A percentile compares a stretch with the other conserved stretches of the same genome.
phyloP scores from a whole-genome alignment of 2,797 vertebrate species.

The Amniataba percoides region DNA sequence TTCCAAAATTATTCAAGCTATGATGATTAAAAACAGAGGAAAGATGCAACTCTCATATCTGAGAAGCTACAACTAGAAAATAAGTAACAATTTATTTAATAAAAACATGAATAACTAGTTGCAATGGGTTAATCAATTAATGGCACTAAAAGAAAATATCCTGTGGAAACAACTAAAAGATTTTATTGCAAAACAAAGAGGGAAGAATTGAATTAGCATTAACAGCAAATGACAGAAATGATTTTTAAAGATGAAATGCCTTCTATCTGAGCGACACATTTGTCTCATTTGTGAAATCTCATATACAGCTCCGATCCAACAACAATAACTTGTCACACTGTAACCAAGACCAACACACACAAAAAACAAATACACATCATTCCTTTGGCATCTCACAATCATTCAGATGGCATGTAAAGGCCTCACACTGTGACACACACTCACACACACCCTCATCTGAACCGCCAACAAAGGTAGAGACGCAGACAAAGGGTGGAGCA shows the following conservation, averaged over 20 bases:
- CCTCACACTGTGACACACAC: slow-evolving; percentile 46
- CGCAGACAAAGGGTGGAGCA: slow-evolving; percentile 47
- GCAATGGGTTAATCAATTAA: not conserved
- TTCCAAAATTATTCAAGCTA: not conserved
- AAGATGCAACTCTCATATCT: no score
- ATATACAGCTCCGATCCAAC: not conserved
- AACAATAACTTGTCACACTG: slow-evolving; percentile 13
- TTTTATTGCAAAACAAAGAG: not conserved
- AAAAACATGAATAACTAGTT: no score
- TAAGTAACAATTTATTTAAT: no score
- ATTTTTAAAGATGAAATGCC: not conserved
- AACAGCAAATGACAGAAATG: not conserved
- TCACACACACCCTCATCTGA: slow-evolving; percentile 55
- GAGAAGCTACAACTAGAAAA: not conserved
- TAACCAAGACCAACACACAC: slow-evolving; percentile 4
- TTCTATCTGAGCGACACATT: not conserved
- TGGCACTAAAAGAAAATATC: no score
- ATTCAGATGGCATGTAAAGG: slow-evolving; percentile 58
- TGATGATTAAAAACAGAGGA: not conserved
- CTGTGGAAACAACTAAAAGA: not conserved
- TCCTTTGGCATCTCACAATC: slow-evolving; percentile 42
- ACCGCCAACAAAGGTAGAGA: slow-evolving; percentile 47
- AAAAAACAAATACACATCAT: slow-evolving; percentile 43
- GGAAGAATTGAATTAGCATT: not conserved
- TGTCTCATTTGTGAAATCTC: not conserved